Base-by-base conservation (phyloP, 2,113 vertebrate species). In the Tauraco erythrolophus region DNA sequence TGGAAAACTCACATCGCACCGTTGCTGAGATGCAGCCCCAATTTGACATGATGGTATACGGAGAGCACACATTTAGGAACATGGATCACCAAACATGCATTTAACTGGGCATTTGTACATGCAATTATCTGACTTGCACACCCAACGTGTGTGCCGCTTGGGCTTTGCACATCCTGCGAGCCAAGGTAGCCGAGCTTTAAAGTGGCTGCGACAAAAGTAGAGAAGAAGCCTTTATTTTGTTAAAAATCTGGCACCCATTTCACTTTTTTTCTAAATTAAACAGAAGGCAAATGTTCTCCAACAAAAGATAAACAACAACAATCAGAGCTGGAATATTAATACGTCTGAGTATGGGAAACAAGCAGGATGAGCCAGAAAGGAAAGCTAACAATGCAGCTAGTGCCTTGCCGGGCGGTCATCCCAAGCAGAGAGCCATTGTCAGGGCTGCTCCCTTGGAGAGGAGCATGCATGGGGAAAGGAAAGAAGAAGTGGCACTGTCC, bases 231-330 rank as follows among this genome's bases (percentile, higher is more conserved):
- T 82, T 78, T 9, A 30, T 84, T 90, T 69, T 71, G 54, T 51
- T 27, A 41, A 77, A 89, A 78, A 68, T 23, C 21, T 94, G 88
- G 76, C 91, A 65, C 5, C 0, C 0, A 21, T 82, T 86, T 87
- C 1, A 19, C 9, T 57, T 61, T 33, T 79, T 72, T 85, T 68
- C 84, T 78, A 88, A 77, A 87, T 41, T 48, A 87, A 76, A 78
- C 56, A 72, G 60, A 81, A 92, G 53, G 65, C 17, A 79, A 96
- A 94, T 84, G 31, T 79, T 94, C 79, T 91, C 27, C 76, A 89
- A 24, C 14, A 50, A 86, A 92, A 94, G 75, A 93, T 53, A 80
- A 95, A 80, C 54, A 91, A 90, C 1, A 14, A 54, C 62, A 90
- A 66, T 61, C 78, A 76, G 58, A 92, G 58, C 33, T 69, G 62